Evolutionary conservation across 2,888 invertebrate species (phyloP).

Genomic region (Hyles lineata): DNA sequence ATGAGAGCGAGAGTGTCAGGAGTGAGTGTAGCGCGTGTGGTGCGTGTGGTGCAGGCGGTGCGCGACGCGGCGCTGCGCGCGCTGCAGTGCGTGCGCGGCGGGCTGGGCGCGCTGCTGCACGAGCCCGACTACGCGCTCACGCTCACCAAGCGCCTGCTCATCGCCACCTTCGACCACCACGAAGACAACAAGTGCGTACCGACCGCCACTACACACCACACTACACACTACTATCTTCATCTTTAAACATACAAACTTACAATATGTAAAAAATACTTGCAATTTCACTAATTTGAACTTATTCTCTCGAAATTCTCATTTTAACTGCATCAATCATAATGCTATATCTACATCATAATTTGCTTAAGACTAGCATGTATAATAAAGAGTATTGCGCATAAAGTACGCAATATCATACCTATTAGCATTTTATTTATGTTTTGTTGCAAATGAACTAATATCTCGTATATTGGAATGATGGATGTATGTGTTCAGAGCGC

Average conservation of each 20-base stretch:
- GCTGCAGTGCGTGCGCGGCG: conserved; percentile 89
- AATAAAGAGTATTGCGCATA: too few relatives aligned
- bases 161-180: conserved; percentile 92
- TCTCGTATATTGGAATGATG: not conserved
- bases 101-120: conserved; percentile 87
- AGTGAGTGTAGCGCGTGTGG: too few relatives aligned
- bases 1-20: too few relatives aligned
- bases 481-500: conserved; percentile 60
- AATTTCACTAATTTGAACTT: too few relatives aligned
- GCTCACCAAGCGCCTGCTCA: conserved; percentile 91
- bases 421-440: too few relatives aligned
- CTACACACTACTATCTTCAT: not conserved
- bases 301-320: too few relatives aligned
- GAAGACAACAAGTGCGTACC: conserved; percentile 87
- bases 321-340: too few relatives aligned
- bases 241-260: not conserved
- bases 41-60: conserved; percentile 85
- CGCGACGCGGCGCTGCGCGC: conserved; percentile 92
- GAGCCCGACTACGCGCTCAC: conserved; percentile 85
- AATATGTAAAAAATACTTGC: too few relatives aligned
- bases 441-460: too few relatives aligned
- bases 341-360: too few relatives aligned
- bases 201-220: not conserved
- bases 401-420: too few relatives aligned
- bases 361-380: too few relatives aligned